Conservation (phyloP, 2,113 vertebrate genomes). For the Raja brachyura region DNA sequence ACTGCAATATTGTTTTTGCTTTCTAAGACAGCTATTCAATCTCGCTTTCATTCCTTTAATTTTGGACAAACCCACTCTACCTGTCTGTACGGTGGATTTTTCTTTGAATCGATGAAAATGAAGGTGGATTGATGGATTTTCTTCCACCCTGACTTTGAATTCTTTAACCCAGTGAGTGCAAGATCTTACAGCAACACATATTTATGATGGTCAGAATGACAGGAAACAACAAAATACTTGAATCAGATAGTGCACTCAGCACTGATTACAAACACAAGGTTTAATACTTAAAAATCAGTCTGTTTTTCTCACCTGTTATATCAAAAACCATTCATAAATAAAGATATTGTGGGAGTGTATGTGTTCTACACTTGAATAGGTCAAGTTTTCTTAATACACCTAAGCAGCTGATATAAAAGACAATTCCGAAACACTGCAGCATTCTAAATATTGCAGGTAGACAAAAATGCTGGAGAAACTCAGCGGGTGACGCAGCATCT, state of each 20-base stretch:
- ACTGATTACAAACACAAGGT: background rate
- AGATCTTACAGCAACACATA: background rate
- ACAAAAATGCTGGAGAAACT: no score
- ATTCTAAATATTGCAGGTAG: background rate
- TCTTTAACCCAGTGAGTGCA: background rate
- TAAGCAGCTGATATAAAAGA: background rate
- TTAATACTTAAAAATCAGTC: background rate
- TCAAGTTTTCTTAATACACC: background rate
- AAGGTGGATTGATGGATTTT: background rate
- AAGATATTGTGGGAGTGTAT: background rate
- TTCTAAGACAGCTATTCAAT: background rate
- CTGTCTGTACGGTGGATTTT: background rate
- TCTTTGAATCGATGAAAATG: background rate
- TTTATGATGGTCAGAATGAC: background rate
- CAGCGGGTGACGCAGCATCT: no score
- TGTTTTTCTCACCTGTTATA: background rate
- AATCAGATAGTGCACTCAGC: background rate
- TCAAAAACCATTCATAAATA: background rate
- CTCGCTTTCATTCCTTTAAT: background rate
- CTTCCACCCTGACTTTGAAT: background rate
- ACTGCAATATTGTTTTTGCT: background rate
- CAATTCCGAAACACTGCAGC: background rate
- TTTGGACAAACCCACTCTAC: background rate
- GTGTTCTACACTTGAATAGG: background rate
- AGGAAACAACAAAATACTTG: background rate